These are phyloP conservation scores for Epinotia nisella DNA, from an alignment of 2,888 invertebrate genomes.

Conservation along the genomic window DNA sequence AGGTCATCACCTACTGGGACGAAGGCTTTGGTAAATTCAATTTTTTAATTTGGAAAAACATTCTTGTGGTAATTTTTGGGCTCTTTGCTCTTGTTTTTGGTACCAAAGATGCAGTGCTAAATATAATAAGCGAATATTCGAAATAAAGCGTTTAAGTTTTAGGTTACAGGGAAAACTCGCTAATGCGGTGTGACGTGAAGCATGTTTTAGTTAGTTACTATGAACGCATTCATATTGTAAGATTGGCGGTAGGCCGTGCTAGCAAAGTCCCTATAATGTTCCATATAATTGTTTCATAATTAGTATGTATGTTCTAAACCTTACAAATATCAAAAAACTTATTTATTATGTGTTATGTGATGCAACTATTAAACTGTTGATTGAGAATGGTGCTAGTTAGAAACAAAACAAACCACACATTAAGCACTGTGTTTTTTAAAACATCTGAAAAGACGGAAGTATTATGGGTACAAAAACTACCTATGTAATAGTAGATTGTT, in stretches of 20 bases:
- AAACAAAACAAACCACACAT: slow-evolving; percentile 3
- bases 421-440: slow-evolving; percentile 4
- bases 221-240: slow-evolving; percentile 2
- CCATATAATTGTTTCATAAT: slow-evolving; percentile 31
- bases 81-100: slow-evolving; percentile 93
- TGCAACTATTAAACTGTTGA: slow-evolving; percentile 14
- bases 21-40: slow-evolving; percentile 89
- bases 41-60: slow-evolving; percentile 92
- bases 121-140: slow-evolving; percentile 58
- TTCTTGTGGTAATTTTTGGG: slow-evolving; percentile 90
- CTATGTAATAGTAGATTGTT: too few species aligned
- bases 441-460: not conserved
- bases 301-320: slow-evolving; percentile 4
- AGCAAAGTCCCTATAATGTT: slow-evolving; percentile 18
- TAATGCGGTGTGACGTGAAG: slow-evolving; percentile 8
- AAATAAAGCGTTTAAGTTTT: slow-evolving; percentile 33
- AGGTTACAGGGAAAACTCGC: slow-evolving; percentile 11
- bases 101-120: slow-evolving; percentile 70
- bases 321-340: not conserved
- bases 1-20: slow-evolving; percentile 94
- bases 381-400: slow-evolving; percentile 27
- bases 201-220: not conserved
- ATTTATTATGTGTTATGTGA: slow-evolving; percentile 8
- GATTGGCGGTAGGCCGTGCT: slow-evolving; percentile 15
- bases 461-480: slow-evolving; percentile 21